Evolutionary conservation across 2,113 vertebrate species (phyloP).

Genomic region (Scalopus aquaticus): DNA sequence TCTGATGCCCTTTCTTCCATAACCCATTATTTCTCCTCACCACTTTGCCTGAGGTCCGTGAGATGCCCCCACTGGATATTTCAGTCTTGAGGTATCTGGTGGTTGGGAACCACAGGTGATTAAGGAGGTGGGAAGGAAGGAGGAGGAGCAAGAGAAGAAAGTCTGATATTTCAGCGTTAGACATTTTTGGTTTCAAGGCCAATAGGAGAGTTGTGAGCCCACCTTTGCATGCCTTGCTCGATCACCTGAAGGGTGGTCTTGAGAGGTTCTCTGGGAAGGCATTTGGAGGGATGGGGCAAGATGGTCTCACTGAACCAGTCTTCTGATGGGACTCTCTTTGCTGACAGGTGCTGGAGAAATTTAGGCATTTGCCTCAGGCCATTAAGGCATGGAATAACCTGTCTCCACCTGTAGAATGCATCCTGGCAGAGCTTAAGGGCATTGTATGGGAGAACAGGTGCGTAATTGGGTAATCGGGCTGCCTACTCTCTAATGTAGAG

Average conservation of each 20-base stretch:
- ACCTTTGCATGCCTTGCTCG: not conserved
- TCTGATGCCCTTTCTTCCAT: slow-evolving; percentile 30
- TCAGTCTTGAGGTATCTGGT: slow-evolving; percentile 5
- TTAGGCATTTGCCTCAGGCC: slow-evolving; percentile 74
- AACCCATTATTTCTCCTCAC: not conserved
- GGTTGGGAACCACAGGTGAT: not conserved
- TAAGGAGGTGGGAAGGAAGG: not conserved
- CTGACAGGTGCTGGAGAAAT: slow-evolving; percentile 82
- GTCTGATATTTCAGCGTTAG: not conserved
- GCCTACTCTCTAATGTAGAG: not conserved
- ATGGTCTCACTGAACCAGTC: not conserved
- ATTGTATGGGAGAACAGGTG: slow-evolving; percentile 89
- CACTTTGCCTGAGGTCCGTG: not conserved
- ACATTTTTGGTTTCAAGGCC: slow-evolving; percentile 35
- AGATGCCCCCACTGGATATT: not conserved
- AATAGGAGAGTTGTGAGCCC: not conserved
- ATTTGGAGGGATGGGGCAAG: not conserved
- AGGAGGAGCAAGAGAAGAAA: not conserved
- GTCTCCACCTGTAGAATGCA: slow-evolving; percentile 90
- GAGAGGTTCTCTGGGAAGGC: not conserved
- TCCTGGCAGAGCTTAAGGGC: slow-evolving; percentile 92
- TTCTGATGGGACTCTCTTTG: slow-evolving; percentile 60
- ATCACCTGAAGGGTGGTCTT: not conserved
- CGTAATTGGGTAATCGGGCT: slow-evolving; percentile 37
- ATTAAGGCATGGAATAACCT: slow-evolving; percentile 83